Evolutionary conservation across 2,797 vertebrate species (phyloP), one percentile per base, ranked within the genome.

Genomic region (Aphelocoma californica): DNA sequence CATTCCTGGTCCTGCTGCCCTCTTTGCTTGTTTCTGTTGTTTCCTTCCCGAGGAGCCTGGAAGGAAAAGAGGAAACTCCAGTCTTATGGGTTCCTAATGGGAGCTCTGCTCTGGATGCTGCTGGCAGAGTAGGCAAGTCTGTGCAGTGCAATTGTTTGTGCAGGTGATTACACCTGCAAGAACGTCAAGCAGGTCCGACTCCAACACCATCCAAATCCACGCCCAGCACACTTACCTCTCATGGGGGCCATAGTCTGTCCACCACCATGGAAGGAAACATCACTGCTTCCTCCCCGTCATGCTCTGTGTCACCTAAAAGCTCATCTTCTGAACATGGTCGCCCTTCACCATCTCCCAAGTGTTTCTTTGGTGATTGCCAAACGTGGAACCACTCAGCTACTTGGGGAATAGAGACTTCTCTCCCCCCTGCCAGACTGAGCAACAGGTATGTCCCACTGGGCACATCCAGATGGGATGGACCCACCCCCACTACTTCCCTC

Each of bases 41-140:
- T 36, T 71, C 16, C 24, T 71, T 78, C 40, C 45, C 0, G 0
- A 91, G 58, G 13, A 89, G 18, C 24, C 70, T 91, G 78, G 84
- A 91, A 81, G 54, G 34, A 88, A 86, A 92, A 95, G 91, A 79
- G 70, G 78, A 94, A 95, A 84, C 70, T 95, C 86, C 78, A 72
- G 91, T 84, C 66, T 19, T 23, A 47, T 61, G 65, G 65, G 62
- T 67, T 93, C 45, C 53, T 93, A 56, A 74, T 79, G 50, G 66
- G 61, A 81, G 3, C 32, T 72, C 20, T 29, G 34, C 72, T 88
- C 60, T 40, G 44, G 40, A 31, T 60, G 72, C 31, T 77, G 53
- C 62, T 85, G 40, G 74, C 9, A 15, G 44, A 74, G 47, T 2
- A 3, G 81, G 74, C 93, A 93, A 72, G 81, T 57, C 66, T 19